Evolutionary conservation across 2,888 invertebrate genomes (phyloP), one percentile per base, ranked within the genome.

Genomic region (Cataglyphis albicans): DNA sequence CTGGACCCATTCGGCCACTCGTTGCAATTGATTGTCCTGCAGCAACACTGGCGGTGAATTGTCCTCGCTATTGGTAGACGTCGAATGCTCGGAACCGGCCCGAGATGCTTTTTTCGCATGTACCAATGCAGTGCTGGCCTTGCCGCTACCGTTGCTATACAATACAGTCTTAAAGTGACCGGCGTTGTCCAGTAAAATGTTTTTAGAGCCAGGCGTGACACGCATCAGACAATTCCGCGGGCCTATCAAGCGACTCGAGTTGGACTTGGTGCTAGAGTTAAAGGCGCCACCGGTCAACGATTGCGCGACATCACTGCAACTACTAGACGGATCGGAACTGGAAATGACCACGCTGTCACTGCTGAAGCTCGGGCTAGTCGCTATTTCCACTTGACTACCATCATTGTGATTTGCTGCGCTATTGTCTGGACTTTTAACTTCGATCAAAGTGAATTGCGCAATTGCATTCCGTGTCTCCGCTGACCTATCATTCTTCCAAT

Each of bases 1-100:
- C 93, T 97, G 96, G 29, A 97, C 97, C 97, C 97, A 97, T 90
- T 97, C 97, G 0, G 97, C 97, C 15, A 97, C 97, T 88, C 97
- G 95, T 29, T 96, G 96, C 86, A 97, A 92, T 85, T 97, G 97
- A 9, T 91, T 90, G 73, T 90, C 91, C 67, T 92, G 91, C 5
- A 88, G 87, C 4, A 90, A 73, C 25, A 90, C 76, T 57, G 92
- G 88, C 0, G 93, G 90, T 4, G 90, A 90, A 81, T 92, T 91
- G 61, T 94, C 93, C 3, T 93, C 93, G 86, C 94, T 94, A 55
- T 92, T 93, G 0, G 91, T 91, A 3, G 94, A 94, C 9, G 87
- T 88, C 0, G 94, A 93, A 78, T 92, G 91, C 3, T 91, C 92
- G 2, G 93, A 93, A 12, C 89, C 92, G 0, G 93, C 91, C 10